Evolutionary conservation across 2,888 invertebrate species (phyloP), one percentile per base, ranked within the genome.

Genomic region (Gibbula magus): DNA sequence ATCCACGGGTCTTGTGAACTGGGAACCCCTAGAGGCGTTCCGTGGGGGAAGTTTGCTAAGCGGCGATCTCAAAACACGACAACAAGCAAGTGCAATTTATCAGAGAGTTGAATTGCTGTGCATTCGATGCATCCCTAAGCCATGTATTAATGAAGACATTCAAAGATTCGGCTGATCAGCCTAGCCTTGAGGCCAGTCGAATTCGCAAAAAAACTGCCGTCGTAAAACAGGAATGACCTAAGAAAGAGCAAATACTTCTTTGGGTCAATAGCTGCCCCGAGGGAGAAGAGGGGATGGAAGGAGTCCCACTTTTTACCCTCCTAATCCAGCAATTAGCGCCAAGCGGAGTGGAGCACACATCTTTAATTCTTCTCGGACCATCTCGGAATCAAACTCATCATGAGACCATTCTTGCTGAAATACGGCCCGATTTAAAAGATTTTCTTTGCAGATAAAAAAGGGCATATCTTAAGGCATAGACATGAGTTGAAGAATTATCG

Each of bases 91-190:
- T 7, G 54, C 75, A 75, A 75, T 75, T 54, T 75, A 75, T 75
- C 54, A 18, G 29, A 16, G 54, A 29, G 52, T 29, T 53, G 53
- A 52, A 75, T 75, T 35, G 52, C 75, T 25, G 29, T 32, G 25
- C 54, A 35, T 22, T 75, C 35, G 16, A 10, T n/a, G 29, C 75
- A 53, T 75, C 75, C 52, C 53, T 75, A 75, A 75, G 75, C 75
- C 75, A 35, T 75, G 52, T 52, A 32, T 75, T 75, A 75, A 75
- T 54, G 75, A 75, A 75, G 75, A 75, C 54, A 75, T 75, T 75
- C 75, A 75, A 35, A 75, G 25, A 32, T 53, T 53, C 75, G 32
- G 53, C 75, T 53, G 53, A 75, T 53, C 53, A 54, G 25, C 8
- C 52, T n/a, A 32, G 54, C 75, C 75, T n/a, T n/a, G 20, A 70